phyloP scores from a whole-genome alignment of 1,140 invertebrate species.

The Diorhabda carinulata region DNA sequence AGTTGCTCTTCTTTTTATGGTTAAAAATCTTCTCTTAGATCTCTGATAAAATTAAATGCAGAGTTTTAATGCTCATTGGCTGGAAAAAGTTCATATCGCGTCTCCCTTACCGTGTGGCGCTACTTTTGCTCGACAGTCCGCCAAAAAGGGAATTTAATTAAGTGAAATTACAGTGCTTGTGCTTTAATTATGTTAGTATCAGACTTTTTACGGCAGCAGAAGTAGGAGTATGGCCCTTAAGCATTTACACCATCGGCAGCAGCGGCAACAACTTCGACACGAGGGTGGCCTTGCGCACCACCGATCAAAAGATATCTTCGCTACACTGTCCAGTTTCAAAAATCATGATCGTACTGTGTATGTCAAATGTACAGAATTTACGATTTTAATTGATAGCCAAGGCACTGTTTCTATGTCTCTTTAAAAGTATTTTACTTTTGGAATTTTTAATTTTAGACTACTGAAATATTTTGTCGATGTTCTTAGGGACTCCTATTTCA shows the following conservation, averaged over 20 bases:
- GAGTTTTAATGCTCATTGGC: slow-evolving; percentile 51
- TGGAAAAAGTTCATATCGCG: slow-evolving; percentile 51
- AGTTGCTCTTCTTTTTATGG: slow-evolving; percentile 46
- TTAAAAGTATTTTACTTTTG: too few relatives aligned
- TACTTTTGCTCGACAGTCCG: slow-evolving; percentile 30
- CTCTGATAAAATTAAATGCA: slow-evolving; percentile 52
- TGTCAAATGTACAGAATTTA: background rate
- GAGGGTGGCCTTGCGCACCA: slow-evolving; percentile 31
- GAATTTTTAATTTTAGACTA: too few relatives aligned
- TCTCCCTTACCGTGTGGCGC: slow-evolving; percentile 31
- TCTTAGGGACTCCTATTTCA: too few relatives aligned
- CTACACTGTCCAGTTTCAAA: slow-evolving; percentile 10
- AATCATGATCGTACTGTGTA: background rate
- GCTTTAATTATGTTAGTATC: slow-evolving; percentile 55
- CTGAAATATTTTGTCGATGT: too few relatives aligned
- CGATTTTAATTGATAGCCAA: background rate
- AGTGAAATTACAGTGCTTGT: slow-evolving; percentile 55
- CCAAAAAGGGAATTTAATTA: slow-evolving; percentile 54
- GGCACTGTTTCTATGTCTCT: too few relatives aligned
- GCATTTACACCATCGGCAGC: slow-evolving; percentile 35
- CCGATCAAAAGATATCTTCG: slow-evolving; percentile 43
- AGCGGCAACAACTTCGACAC: slow-evolving; percentile 17
- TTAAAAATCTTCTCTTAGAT: slow-evolving; percentile 50
- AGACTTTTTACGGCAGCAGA: slow-evolving; percentile 46
- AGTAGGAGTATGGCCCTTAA: slow-evolving; percentile 27